Evolutionary conservation across 2,888 invertebrate species (phyloP), one percentile per base, ranked within the genome.

Genomic region (Hyles lineata): DNA sequence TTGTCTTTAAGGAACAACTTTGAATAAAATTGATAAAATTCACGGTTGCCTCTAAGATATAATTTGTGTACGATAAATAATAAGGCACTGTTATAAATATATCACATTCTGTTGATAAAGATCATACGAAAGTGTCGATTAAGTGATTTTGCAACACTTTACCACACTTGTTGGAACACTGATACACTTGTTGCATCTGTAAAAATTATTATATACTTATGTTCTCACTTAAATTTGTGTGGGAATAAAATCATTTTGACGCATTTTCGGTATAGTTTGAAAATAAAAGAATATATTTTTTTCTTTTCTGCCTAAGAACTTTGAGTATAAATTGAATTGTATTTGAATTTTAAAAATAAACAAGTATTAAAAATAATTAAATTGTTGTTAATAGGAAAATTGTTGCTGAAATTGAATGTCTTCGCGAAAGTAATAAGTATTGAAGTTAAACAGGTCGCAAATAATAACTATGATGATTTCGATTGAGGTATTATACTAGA

Each of bases 41-140:
- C 35, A 11, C 15, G 43, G 21, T 63, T 63, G 61, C 63, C 15
- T 63, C 63, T 35, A 67, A 62, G 62, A 62, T 62, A 62, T 62
- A 62, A 11, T 62, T 62, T 29, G 61, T 15, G 15, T 32, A 70
- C n/a, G 21, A 52, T 55, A 58, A 21, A 32, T n/a, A 52, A 52
- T 55, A 70, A 70, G 55, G 70, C 55, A 70, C 70, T 70, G 55
- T 70, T 32, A 35, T 50, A 50, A 55, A 58, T 58, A 58, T 70
- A 35, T 58, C 70, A 70, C 29, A 70, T 17, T 35, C 35, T 70
- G 32, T 8, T 19, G 69, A 50, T 69, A 69, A 52, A 25, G 43
- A 23, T 23, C 25, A 25, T 25, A n/a, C 50, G 15, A 50, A 52
- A 69, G 15, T 50, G 50, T 52, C 4, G 50, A 52, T 23, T 50